phyloP scores from a whole-genome alignment of 2,888 invertebrate species.

The Argyra leucocephala region DNA sequence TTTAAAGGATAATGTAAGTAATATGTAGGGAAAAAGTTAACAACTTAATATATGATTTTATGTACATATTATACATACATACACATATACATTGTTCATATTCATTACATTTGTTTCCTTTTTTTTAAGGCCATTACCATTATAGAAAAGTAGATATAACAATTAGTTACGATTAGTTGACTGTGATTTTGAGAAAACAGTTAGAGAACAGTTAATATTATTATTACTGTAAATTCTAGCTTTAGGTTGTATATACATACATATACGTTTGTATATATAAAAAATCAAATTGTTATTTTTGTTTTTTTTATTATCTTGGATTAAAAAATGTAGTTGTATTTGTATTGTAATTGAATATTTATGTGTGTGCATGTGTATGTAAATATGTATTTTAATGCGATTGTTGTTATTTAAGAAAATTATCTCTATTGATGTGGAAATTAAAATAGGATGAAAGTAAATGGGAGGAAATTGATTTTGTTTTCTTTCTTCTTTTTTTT shows the following conservation, averaged over 20 bases:
- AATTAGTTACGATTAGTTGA: constrained; percentile 1
- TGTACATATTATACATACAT: neutral
- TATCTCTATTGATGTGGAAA: neutral
- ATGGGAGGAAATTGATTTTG: neutral
- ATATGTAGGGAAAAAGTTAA: too few species aligned
- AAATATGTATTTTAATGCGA: neutral
- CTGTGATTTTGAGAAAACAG: neutral
- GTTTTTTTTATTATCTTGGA: too few species aligned
- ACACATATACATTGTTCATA: neutral
- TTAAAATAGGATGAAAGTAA: constrained; percentile 1
- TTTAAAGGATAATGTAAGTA: too few species aligned
- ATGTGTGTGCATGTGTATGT: neutral
- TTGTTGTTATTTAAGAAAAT: neutral
- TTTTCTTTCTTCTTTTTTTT: neutral
- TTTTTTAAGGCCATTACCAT: neutral
- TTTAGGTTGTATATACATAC: too few species aligned
- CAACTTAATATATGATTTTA: too few species aligned
- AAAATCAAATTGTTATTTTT: too few species aligned
- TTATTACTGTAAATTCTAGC: neutral
- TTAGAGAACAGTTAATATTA: neutral
- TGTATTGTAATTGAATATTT: too few species aligned
- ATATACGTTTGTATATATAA: too few species aligned
- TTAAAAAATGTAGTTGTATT: too few species aligned
- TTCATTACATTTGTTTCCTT: neutral
- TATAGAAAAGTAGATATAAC: neutral